A percentile compares a stretch with the other conserved stretches of the same genome.
Evolutionary conservation across 1,140 invertebrate species (phyloP).

Genomic region (Andrena cerasifolii): DNA sequence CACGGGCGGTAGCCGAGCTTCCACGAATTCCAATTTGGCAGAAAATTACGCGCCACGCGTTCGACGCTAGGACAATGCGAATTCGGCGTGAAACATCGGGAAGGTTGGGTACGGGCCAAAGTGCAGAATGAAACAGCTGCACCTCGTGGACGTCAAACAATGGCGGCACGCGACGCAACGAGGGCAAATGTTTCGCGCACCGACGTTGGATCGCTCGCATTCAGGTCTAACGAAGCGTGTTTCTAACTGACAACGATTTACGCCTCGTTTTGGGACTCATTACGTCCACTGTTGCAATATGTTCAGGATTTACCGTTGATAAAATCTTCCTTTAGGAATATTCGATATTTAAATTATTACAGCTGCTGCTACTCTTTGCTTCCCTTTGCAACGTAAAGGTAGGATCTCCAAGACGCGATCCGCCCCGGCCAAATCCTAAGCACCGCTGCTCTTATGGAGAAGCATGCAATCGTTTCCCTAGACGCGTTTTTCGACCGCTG

Average conservation of each 20-base stretch:
- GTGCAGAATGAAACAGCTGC: background rate
- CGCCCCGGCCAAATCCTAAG: no score
- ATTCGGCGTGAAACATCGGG: background rate
- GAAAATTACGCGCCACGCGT: background rate
- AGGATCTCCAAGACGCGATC: no score
- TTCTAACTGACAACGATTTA: background rate
- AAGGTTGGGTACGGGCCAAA: background rate
- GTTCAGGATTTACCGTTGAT: no score
- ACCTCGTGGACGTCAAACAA: conserved; percentile 12
- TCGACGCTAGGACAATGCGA: background rate
- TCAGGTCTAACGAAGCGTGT: conserved; percentile 17
- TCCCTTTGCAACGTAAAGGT: no score
- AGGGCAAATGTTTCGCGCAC: background rate
- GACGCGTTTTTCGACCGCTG: no score
- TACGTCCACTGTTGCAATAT: background rate
- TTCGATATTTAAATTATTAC: no score
- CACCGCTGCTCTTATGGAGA: no score
- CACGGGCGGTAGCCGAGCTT: background rate
- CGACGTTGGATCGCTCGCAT: background rate
- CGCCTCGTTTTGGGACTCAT: background rate
- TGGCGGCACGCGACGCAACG: conserved; percentile 6
- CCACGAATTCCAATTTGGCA: background rate
- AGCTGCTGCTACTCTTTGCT: no score
- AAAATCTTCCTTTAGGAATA: no score
- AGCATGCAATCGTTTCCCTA: no score